phyloP scores from a whole-genome alignment of 1,140 invertebrate genomes.

The Lamellibrachia luymesi region DNA sequence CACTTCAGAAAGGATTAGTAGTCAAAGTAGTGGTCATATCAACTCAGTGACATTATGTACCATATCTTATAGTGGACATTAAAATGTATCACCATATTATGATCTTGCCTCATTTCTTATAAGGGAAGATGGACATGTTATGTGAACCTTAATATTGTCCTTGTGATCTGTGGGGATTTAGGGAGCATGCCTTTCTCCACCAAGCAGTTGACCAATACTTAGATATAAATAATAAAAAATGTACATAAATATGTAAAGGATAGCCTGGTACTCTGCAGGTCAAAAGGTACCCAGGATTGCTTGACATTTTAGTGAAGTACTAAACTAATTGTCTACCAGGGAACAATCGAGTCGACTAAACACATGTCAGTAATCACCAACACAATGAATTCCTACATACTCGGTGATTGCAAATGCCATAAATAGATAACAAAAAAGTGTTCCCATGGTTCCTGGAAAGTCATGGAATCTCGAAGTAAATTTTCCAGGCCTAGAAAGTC shows the following conservation, averaged over 20 bases:
- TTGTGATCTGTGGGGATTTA: no score
- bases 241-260: background rate
- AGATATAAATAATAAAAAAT: background rate
- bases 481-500: no score
- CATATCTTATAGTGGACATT: background rate
- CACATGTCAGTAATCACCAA: no score
- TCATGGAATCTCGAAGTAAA: no score
- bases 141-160: no score
- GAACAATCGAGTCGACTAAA: no score
- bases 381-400: no score
- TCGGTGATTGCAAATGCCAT: no score
- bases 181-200: no score
- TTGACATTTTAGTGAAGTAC: background rate
- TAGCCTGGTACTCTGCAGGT: background rate
- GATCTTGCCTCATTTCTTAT: background rate
- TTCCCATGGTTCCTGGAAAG: no score
- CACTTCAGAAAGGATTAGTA: background rate
- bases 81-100: background rate
- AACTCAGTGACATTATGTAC: background rate
- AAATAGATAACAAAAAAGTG: no score
- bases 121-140: background rate
- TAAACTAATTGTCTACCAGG: background rate
- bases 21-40: background rate
- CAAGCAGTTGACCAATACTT: background rate
- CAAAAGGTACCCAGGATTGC: background rate